These are phyloP conservation scores for Rhinopomastus cyanomelas DNA, from an alignment of 2,113 vertebrate genomes.

Conservation along the genomic window DNA sequence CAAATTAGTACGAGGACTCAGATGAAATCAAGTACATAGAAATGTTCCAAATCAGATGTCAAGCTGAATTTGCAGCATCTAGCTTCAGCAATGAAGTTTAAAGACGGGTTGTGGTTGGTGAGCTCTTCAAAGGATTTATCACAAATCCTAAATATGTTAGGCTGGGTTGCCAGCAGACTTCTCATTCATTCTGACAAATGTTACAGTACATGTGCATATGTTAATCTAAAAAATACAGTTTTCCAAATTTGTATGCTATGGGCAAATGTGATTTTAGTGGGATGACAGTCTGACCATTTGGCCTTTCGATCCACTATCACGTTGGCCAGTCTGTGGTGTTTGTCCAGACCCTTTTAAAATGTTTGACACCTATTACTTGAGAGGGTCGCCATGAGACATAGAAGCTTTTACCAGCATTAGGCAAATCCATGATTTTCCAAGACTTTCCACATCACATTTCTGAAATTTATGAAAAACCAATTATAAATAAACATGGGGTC, in stretches of 20 bases:
- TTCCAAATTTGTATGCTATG: neutral
- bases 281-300: neutral
- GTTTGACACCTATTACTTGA: neutral
- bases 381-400: neutral
- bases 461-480: neutral
- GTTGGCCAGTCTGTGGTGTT: neutral
- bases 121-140: neutral
- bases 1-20: neutral
- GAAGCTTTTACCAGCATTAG: neutral
- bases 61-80: neutral
- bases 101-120: neutral
- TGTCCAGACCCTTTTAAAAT: neutral
- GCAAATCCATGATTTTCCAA: neutral
- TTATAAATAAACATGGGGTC: neutral
- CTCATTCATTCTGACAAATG: neutral
- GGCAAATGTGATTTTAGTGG: neutral
- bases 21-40: neutral
- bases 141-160: neutral
- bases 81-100: neutral
- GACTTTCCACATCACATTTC: neutral
- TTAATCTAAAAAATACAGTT: neutral
- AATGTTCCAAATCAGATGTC: neutral
- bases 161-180: fast-evolving
- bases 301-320: neutral
- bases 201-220: neutral